Evolutionary conservation across 1,140 invertebrate genomes (phyloP), one percentile per base, ranked within the genome.

Genomic region (honey bee (Apis mellifera)): DNA sequence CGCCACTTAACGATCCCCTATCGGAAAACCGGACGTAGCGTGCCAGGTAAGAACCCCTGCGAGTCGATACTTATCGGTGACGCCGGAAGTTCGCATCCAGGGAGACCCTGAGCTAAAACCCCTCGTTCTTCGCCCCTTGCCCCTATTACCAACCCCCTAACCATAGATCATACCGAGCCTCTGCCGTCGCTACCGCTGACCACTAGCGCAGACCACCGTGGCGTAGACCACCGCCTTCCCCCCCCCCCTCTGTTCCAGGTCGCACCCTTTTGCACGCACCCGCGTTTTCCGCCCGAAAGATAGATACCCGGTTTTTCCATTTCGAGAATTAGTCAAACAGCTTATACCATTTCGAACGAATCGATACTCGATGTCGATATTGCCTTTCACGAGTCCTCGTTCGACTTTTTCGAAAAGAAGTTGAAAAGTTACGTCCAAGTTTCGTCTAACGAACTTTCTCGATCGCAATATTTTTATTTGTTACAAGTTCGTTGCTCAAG

Each of bases 11-110:
- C 59, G 65, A 68, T 23, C 70, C 23, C 70, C 32, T 48, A 26
- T 32, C 65, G 74, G 48, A 55, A 78, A 83, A 42, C 57, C 76
- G 72, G 81, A 83, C 66, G 74, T 87, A 55, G 80, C 85, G 80
- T 82, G 84, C 74, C 71, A 86, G 69, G 59, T 84, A 86, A 54
- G 26, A 84, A 84, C 69, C 68, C 65, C 78, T 71, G 64, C 70
- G 66, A 87, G 68, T 3, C 65, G 81, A 82, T 88, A 19, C n/a
- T 42, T 84, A 87, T 88, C 74, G n/a, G 32, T 48, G 32, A 70
- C 64, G 81, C 78, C 78, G 70, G 74, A 78, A 87, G 85, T 60
- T 60, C 50, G 42, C 62, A 68, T 78, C 64, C 50, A 62, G 9
- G 12, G 23, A 21, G 32, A 55, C 42, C 32, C 21, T 11, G 21